phyloP scores from a whole-genome alignment of 2,113 vertebrate genomes.

The Grallaria varia region DNA sequence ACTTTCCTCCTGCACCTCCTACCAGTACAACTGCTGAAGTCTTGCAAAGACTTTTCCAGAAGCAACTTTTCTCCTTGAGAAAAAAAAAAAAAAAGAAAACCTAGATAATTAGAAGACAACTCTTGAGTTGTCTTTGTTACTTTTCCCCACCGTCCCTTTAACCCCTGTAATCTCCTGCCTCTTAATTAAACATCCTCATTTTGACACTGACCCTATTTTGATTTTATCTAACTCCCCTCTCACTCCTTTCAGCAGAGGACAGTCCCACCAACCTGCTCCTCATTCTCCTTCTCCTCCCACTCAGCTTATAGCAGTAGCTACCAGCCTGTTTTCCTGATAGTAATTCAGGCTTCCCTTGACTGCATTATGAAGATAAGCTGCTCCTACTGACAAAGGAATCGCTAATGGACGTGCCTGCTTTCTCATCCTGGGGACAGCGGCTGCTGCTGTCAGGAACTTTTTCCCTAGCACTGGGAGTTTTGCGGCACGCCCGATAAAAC shows the following conservation, averaged over 20 bases:
- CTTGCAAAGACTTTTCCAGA: not conserved
- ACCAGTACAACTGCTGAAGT: not conserved
- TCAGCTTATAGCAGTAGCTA: not conserved
- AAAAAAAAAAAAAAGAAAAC: not conserved
- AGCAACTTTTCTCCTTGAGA: not conserved
- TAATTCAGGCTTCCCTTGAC: not conserved
- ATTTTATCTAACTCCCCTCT: not conserved
- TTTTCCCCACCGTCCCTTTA: not conserved
- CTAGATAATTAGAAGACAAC: not conserved
- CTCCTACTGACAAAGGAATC: conserved; percentile 13
- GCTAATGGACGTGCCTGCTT: not conserved
- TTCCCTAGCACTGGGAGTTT: not conserved
- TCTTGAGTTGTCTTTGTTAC: not conserved
- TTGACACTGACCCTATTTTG: not conserved
- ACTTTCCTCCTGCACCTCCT: not conserved
- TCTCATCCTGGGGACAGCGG: not conserved
- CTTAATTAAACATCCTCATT: not conserved
- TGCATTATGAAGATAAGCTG: conserved; percentile 28
- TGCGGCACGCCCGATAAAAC: not conserved
- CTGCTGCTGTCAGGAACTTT: conserved; percentile 25
- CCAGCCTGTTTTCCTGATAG: not conserved
- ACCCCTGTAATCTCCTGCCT: not conserved
- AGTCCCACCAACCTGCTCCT: not conserved
- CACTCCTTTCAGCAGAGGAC: not conserved
- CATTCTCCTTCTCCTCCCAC: not conserved